Conservation (phyloP, 2,113 vertebrate genomes). For the Cromileptes altivelis region DNA sequence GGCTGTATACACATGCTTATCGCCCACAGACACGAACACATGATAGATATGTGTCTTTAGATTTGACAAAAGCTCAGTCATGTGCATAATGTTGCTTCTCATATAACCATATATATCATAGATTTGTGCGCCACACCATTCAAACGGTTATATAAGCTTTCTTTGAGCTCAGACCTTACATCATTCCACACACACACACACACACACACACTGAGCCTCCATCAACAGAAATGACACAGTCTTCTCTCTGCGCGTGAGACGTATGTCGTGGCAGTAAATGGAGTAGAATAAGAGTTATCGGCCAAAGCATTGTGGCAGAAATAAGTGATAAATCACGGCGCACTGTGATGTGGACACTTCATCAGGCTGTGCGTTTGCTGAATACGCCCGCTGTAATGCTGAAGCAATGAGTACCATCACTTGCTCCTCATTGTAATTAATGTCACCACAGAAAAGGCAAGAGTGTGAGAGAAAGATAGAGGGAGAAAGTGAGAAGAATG, state of each 20-base stretch:
- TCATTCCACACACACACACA: slow-evolving; percentile 5
- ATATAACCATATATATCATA: slow-evolving; percentile 1
- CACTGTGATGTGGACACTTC: slow-evolving; percentile 64
- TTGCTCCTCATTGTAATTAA: slow-evolving; percentile 70
- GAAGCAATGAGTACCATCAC: slow-evolving; percentile 52
- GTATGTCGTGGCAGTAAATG: slow-evolving; percentile 43
- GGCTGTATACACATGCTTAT: slow-evolving; percentile 16
- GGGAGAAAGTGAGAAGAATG: slow-evolving; percentile 31
- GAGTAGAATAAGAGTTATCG: slow-evolving; percentile 44
- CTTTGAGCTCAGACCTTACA: slow-evolving; percentile 10
- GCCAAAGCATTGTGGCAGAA: slow-evolving; percentile 65
- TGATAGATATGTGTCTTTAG: slow-evolving; percentile 25
- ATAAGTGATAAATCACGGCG: slow-evolving; percentile 67
- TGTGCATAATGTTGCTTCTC: slow-evolving; percentile 12
- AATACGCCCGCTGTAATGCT: slow-evolving; percentile 54
- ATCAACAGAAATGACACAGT: slow-evolving; percentile 24
- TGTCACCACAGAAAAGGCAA: slow-evolving; percentile 50
- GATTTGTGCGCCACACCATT: slow-evolving; percentile 5
- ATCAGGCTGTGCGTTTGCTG: slow-evolving; percentile 61
- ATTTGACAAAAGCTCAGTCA: slow-evolving; percentile 6
- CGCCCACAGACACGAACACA: slow-evolving; percentile 24
- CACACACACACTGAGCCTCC: not conserved
- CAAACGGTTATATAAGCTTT: slow-evolving; percentile 16
- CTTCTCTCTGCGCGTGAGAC: slow-evolving; percentile 9
- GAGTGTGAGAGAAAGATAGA: slow-evolving; percentile 39